Evolutionary conservation across 2,797 vertebrate genomes (phyloP).

Genomic region (Myoxocephalus aenaeus): DNA sequence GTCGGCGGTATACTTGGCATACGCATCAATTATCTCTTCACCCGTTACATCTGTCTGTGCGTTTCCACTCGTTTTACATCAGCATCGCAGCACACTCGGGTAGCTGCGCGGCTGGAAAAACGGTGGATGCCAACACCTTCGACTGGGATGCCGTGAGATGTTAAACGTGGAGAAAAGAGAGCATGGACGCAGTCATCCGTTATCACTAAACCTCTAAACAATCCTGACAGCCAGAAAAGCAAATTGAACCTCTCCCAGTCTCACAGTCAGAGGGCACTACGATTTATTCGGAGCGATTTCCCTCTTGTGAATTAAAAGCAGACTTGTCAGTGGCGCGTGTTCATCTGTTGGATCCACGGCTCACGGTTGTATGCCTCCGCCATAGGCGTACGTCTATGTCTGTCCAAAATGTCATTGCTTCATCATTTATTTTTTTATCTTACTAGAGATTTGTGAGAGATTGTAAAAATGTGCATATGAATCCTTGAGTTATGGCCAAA

Average conservation of each 20-base stretch:
- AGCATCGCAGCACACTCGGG: constrained; percentile 19
- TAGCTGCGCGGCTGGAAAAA: constrained; percentile 33
- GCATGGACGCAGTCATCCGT: constrained; percentile 35
- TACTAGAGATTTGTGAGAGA: not conserved
- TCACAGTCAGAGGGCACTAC: constrained; percentile 14
- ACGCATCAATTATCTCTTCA: not conserved
- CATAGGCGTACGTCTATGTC: not conserved
- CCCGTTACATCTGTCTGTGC: not conserved
- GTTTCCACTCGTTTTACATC: constrained; percentile 7
- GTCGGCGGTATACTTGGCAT: not conserved
- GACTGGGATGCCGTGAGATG: constrained; percentile 44
- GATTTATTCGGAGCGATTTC: constrained; percentile 28
- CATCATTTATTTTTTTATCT: not conserved
- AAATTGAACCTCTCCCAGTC: constrained; percentile 24
- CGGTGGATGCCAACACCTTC: constrained; percentile 38
- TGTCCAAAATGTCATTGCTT: not conserved
- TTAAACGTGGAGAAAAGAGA: constrained; percentile 43
- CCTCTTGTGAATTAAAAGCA: constrained; percentile 36
- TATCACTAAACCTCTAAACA: constrained; percentile 52
- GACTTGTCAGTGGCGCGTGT: not conserved
- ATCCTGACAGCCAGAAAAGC: constrained; percentile 49
- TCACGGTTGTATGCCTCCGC: not conserved
- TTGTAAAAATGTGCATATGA: not conserved
- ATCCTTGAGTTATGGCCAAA: not conserved
- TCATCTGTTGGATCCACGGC: constrained; percentile 13